phyloP scores from a whole-genome alignment of 2,113 vertebrate species.

The Herpetotheres cachinnans region DNA sequence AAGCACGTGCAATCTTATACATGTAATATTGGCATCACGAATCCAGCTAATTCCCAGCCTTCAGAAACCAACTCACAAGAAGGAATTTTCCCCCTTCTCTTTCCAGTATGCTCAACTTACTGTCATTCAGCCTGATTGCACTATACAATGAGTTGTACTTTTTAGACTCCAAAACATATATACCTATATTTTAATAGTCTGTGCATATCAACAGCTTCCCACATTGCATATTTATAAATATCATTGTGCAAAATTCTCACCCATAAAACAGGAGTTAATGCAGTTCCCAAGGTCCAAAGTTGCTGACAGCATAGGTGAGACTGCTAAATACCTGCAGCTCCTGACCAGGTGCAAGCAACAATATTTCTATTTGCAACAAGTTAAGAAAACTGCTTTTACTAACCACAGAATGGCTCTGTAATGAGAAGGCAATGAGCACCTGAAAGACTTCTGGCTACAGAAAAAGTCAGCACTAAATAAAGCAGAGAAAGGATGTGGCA shows the following conservation, averaged over 20 bases:
- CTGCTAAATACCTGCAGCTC: neutral
- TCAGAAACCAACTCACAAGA: neutral
- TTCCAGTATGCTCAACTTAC: neutral
- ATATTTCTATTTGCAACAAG: neutral
- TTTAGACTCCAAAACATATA: neutral
- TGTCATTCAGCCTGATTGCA: neutral
- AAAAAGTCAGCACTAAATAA: constrained; percentile 30
- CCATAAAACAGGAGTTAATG: neutral
- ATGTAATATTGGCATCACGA: neutral
- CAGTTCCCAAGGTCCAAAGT: neutral
- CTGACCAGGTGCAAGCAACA: neutral
- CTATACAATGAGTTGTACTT: neutral
- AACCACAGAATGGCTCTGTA: constrained; percentile 15
- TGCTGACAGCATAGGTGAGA: neutral
- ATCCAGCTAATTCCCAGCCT: neutral
- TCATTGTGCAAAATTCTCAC: neutral
- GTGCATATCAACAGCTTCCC: neutral
- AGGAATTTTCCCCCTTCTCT: neutral
- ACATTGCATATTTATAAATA: neutral
- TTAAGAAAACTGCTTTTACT: neutral
- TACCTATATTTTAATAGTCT: neutral
- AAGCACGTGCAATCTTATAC: neutral
- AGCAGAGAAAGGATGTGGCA: neutral
- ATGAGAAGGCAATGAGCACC: constrained; percentile 2
- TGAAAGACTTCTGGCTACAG: constrained; percentile 8